Base-by-base conservation (phyloP, 2,888 invertebrate species). In the Nezara viridula region DNA sequence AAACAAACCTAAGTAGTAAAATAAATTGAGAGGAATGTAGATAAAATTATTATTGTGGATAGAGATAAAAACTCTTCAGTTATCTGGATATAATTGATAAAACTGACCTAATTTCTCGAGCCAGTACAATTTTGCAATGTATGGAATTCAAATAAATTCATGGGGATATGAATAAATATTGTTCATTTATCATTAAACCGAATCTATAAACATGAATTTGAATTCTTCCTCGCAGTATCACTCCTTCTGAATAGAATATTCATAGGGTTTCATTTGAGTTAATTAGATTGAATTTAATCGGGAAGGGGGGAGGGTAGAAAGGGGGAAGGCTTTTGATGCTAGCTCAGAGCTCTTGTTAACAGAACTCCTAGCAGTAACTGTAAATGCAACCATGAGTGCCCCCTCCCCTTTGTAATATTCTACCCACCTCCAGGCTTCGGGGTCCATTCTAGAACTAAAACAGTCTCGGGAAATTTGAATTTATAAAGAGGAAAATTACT, bases 181-280 rank as follows among this genome's bases (percentile, higher is more conserved):
- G 66, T 37, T 19, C 66, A 73, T 73, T 73, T 73, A 73, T 73
- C 66, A 73, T 73, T 73, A 19, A 73, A 19, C 32, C 6, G 37
- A 73, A 73, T 32, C 66, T 73, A 73, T 73, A 73, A 73, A 73
- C 32, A 73, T 73, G 66, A 73, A 73, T 73, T 73, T 73, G 66
- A 73, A 73, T 73, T 73, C 66, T 73, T 73, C 32, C 66, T 0
- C 0, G 32, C n/a, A 21, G 66, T 19, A 73, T 6, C 32, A 14
- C 37, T 19, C 7, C 32, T 19, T 37, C 5, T 0, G 0, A 16
- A 73, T 73, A 19, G 37, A 73, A 73, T 73, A 73, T 73, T 73
- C 66, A 73, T 73, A 37, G 66, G 27, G 27, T 27, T 27, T 60
- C 60, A 60, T 60, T 60, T 27, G 60, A 60, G 32, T 37, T 73